Evolutionary conservation across 2,113 vertebrate genomes (phyloP).

Genomic region (Xiphophorus couchianus): DNA sequence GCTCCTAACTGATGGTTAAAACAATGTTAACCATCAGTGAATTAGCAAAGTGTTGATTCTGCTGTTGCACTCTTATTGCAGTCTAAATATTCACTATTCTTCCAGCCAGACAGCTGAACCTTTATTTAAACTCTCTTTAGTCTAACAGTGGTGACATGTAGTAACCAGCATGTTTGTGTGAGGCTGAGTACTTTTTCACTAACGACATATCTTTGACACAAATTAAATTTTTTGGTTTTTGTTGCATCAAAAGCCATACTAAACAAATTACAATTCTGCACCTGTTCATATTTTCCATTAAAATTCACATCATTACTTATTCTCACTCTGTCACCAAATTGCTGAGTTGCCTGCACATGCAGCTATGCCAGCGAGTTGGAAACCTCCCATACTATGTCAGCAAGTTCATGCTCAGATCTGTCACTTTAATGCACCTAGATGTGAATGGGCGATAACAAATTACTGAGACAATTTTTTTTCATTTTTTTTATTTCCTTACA

Average conservation of each 20-base stretch:
- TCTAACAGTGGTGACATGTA: slow-evolving; percentile 20
- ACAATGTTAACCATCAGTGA: slow-evolving; percentile 11
- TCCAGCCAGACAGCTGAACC: slow-evolving; percentile 43
- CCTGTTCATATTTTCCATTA: neutral
- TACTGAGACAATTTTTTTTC: slow-evolving; percentile 7
- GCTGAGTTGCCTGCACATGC: slow-evolving; percentile 6
- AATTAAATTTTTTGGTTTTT: neutral
- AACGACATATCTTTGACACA: neutral
- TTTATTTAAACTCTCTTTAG: slow-evolving; percentile 35
- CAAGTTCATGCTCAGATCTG: slow-evolving; percentile 25
- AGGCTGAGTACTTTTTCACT: neutral
- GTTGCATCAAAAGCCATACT: neutral
- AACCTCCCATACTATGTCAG: slow-evolving; percentile 14
- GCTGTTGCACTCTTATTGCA: slow-evolving; percentile 28
- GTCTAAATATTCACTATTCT: slow-evolving; percentile 25
- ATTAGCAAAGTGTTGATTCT: slow-evolving; percentile 12
- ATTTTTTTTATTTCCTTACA: neutral
- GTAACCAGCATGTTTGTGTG: slow-evolving; percentile 18
- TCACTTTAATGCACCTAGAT: slow-evolving; percentile 26
- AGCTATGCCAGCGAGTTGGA: slow-evolving; percentile 1
- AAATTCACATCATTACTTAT: slow-evolving; percentile 4
- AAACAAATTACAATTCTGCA: neutral
- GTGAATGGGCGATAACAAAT: slow-evolving; percentile 37
- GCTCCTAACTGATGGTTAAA: slow-evolving; percentile 6
- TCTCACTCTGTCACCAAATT: slow-evolving; percentile 1